Percentiles rank a stretch among this genome's conserved stretches.
phyloP scores from a whole-genome alignment of 2,113 vertebrate genomes.

The Galbula dea region DNA sequence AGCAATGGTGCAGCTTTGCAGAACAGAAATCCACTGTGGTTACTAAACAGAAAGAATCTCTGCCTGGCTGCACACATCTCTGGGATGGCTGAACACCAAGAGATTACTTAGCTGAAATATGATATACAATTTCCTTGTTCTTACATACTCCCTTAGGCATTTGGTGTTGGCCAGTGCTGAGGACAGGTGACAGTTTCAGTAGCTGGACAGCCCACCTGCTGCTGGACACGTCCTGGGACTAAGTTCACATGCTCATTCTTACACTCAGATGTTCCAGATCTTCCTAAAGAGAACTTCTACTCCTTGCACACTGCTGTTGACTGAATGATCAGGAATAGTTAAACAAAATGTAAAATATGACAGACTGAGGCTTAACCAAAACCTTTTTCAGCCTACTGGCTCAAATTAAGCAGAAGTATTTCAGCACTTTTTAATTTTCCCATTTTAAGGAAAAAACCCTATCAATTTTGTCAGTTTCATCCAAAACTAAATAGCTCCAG shows the following conservation, averaged over 20 bases:
- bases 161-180: neutral
- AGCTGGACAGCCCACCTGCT: neutral
- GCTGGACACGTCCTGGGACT: neutral
- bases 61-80: neutral
- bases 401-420: neutral
- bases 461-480: neutral
- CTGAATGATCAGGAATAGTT: neutral
- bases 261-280: neutral
- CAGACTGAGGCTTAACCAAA: neutral
- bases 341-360: neutral
- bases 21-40: neutral
- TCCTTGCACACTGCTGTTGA: neutral
- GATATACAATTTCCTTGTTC: conserved; percentile 24
- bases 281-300: neutral
- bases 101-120: neutral
- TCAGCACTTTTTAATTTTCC: neutral
- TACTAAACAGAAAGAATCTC: neutral
- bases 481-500: neutral
- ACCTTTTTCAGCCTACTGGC: neutral
- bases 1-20: neutral
- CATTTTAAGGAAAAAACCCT: neutral
- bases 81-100: neutral
- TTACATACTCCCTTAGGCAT: neutral
- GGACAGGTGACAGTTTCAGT: neutral
- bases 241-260: neutral